phyloP scores from a whole-genome alignment of 1,140 invertebrate species.

The Drosophila bocqueti region DNA sequence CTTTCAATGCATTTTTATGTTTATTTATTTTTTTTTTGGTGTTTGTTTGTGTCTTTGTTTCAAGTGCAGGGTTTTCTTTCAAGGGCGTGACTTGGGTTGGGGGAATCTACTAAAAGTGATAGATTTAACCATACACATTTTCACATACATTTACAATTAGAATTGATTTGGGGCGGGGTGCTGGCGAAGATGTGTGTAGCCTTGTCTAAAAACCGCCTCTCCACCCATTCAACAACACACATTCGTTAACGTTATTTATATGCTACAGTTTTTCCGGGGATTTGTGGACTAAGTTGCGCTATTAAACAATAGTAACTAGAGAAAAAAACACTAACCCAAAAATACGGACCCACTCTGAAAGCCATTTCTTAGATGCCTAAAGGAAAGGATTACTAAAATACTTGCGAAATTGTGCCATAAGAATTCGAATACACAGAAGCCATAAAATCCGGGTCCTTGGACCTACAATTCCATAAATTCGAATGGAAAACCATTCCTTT shows the following conservation, averaged over 20 bases:
- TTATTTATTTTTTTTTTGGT: conserved; percentile 22
- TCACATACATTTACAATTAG: conserved; percentile 67
- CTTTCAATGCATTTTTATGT: conserved; percentile 9
- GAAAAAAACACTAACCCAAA: conserved; percentile 68
- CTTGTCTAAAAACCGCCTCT: background rate
- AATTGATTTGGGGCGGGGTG: conserved; percentile 24
- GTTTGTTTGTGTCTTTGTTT: conserved; percentile 56
- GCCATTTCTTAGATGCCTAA: background rate
- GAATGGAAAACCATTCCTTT: background rate
- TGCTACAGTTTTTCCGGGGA: conserved; percentile 38
- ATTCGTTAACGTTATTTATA: conserved; percentile 51
- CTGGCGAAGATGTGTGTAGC: conserved; percentile 9
- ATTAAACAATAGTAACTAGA: conserved; percentile 75
- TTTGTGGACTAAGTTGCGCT: conserved; percentile 72
- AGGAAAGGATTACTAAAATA: conserved; percentile 6
- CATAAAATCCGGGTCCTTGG: background rate
- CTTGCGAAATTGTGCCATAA: background rate
- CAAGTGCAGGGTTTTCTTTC: conserved; percentile 14
- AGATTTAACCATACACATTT: conserved; percentile 66
- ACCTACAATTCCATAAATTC: background rate
- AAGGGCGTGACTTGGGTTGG: background rate
- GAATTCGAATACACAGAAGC: conserved; percentile 3
- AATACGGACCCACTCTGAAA: conserved; percentile 4
- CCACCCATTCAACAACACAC: conserved; percentile 45
- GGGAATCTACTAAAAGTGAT: conserved; percentile 17